phyloP scores from a whole-genome alignment of 92 coral and sea anemone genomes.

The Blastomussa wellsi region DNA sequence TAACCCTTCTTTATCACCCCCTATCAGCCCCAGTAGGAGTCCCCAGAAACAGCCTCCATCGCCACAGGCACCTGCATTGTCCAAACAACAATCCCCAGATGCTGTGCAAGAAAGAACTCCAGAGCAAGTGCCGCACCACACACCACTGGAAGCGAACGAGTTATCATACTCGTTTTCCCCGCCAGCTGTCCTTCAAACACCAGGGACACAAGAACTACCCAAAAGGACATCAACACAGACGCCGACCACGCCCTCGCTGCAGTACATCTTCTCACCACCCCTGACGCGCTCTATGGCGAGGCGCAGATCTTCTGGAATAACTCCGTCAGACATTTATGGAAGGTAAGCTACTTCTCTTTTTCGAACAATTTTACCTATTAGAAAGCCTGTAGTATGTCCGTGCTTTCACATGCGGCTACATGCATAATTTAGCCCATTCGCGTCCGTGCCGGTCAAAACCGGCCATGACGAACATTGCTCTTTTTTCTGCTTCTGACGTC shows the following conservation, averaged over 20 bases:
- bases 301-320: conserved; percentile 67
- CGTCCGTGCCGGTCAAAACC: too few species aligned
- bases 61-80: background rate
- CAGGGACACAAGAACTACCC: conserved; percentile 10
- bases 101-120: background rate
- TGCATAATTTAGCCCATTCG: too few species aligned
- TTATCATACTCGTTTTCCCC: conserved; percentile 69
- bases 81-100: background rate
- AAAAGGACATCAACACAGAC: conserved; percentile 1
- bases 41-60: background rate
- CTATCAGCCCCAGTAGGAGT: background rate
- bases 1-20: background rate
- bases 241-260: conserved; percentile 57
- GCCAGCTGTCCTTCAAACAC: conserved; percentile 66
- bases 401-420: too few species aligned
- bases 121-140: background rate
- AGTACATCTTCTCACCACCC: conserved; percentile 92
- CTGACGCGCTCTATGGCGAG: conserved; percentile 83
- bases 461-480: too few species aligned
- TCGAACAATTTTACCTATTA: background rate
- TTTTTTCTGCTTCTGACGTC: too few species aligned
- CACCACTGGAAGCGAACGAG: conserved; percentile 32
- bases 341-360: conserved; percentile 1
- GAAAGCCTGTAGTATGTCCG: too few species aligned
- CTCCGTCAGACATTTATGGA: conserved; percentile 20